phyloP scores from a whole-genome alignment of 30 jellyfish, hydroid and myxozoan genomes.

The Pelagia noctiluca region DNA sequence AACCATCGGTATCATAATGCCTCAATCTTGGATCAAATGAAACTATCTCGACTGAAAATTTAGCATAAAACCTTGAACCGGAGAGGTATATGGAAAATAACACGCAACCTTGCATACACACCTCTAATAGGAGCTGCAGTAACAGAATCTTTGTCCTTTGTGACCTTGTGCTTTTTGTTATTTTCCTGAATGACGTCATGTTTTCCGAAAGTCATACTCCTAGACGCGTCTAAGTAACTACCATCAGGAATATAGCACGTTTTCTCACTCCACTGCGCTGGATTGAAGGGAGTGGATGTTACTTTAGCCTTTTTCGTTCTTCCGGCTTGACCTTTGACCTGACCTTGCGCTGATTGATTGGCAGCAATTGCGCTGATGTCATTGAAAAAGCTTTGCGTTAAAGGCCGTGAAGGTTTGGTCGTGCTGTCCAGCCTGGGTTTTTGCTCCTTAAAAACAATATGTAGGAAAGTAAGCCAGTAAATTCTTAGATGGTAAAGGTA shows the following conservation, averaged over 20 bases:
- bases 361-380: conserved; percentile 72
- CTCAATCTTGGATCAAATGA: too few relatives aligned
- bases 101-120: too few relatives aligned
- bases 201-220: conserved; percentile 13
- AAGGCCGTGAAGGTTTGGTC: conserved; percentile 14
- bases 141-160: neutral
- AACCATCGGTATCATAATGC: too few relatives aligned
- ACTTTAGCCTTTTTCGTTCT: conserved; percentile 53
- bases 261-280: conserved; percentile 54
- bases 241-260: conserved; percentile 68
- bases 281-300: conserved; percentile 75
- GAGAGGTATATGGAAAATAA: too few relatives aligned
- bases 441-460: neutral
- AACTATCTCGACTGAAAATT: too few relatives aligned
- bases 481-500: too few relatives aligned
- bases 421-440: conserved; percentile 12
- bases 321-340: conserved; percentile 40
- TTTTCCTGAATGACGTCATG: conserved; percentile 1
- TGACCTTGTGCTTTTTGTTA: conserved; percentile 13
- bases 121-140: neutral
- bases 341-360: conserved; percentile 28
- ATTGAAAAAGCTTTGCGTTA: conserved; percentile 46
- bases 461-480: too few relatives aligned
- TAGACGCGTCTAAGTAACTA: conserved; percentile 49
- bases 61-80: too few relatives aligned